These are phyloP conservation scores for Eubasilissa splendida DNA, from an alignment of 2,888 invertebrate genomes.

Conservation along the genomic window DNA sequence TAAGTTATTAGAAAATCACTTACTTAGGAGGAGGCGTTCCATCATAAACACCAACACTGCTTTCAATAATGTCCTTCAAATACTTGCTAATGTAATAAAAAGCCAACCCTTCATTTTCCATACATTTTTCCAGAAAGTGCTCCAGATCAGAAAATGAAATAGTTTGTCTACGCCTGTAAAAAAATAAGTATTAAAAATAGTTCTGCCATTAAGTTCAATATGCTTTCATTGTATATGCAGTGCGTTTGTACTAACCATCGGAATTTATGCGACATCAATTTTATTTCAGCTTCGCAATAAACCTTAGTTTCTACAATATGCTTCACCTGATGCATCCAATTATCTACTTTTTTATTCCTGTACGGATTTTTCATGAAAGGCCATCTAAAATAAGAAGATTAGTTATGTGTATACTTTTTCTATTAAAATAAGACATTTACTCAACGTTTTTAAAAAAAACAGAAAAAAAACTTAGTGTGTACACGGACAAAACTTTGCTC, in stretches of 20 bases:
- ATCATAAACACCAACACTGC: neutral
- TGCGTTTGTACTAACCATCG: slow-evolving; percentile 44
- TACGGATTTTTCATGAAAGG: slow-evolving; percentile 37
- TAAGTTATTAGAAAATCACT: neutral
- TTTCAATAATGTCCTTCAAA: slow-evolving; percentile 17
- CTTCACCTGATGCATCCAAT: slow-evolving; percentile 50
- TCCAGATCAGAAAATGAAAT: slow-evolving; percentile 44
- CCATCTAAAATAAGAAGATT: slow-evolving; percentile 46
- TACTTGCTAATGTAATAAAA: slow-evolving; percentile 44
- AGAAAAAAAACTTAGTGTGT: too few species aligned
- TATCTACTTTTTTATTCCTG: slow-evolving; percentile 4
- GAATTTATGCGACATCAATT: slow-evolving; percentile 42
- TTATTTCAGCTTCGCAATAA: slow-evolving; percentile 42
- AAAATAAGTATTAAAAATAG: slow-evolving; percentile 3
- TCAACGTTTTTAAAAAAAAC: too few species aligned
- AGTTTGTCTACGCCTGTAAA: slow-evolving; percentile 41
- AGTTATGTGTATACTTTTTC: too few species aligned
- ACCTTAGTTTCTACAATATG: slow-evolving; percentile 39
- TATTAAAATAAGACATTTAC: too few species aligned
- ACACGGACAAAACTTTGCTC: too few species aligned
- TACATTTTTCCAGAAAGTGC: slow-evolving; percentile 39
- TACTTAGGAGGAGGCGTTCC: neutral
- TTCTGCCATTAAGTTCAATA: slow-evolving; percentile 1
- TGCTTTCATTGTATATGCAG: neutral
- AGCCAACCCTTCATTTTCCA: slow-evolving; percentile 43